Conservation (phyloP, 2,888 invertebrate genomes). For the Diloba caeruleocephala region DNA sequence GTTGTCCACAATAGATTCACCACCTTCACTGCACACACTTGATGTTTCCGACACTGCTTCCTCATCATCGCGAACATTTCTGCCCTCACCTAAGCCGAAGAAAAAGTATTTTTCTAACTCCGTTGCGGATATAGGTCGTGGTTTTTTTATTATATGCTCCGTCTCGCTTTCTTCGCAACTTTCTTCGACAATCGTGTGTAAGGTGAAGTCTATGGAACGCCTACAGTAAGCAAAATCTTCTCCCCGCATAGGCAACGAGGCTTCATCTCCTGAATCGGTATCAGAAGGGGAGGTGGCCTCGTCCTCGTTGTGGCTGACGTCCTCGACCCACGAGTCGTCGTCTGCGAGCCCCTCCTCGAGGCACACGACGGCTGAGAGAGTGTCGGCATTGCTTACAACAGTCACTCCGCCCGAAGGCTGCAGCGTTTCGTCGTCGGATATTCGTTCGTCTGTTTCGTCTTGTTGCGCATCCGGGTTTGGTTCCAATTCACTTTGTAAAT, state of each 20-base stretch:
- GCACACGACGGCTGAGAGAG: constrained; percentile 92
- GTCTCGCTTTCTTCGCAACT: constrained; percentile 98
- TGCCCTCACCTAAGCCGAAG: constrained; percentile 94
- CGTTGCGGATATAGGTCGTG: constrained; percentile 93
- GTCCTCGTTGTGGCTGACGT: constrained; percentile 94
- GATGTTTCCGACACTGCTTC: constrained; percentile 94
- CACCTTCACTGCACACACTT: constrained; percentile 95
- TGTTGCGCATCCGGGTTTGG: constrained; percentile 67
- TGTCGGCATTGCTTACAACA: constrained; percentile 92
- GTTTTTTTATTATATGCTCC: constrained; percentile 90
- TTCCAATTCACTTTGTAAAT: constrained; percentile 87
- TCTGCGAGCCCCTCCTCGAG: constrained; percentile 96
- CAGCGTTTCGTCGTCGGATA: constrained; percentile 81
- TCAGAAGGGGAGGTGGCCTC: constrained; percentile 92
- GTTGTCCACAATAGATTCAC: constrained; percentile 92
- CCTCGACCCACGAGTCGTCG: constrained; percentile 97
- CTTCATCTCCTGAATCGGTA: constrained; percentile 92
- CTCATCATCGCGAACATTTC: constrained; percentile 88
- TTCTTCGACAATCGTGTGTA: constrained; percentile 98
- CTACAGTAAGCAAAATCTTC: constrained; percentile 95
- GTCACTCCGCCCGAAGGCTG: constrained; percentile 90
- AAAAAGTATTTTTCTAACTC: constrained; percentile 97
- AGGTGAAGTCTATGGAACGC: constrained; percentile 95
- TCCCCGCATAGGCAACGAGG: constrained; percentile 92
- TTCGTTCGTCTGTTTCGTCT: constrained; percentile 80